Conservation (phyloP, 2,888 invertebrate species). For the Torymus tubicola region DNA sequence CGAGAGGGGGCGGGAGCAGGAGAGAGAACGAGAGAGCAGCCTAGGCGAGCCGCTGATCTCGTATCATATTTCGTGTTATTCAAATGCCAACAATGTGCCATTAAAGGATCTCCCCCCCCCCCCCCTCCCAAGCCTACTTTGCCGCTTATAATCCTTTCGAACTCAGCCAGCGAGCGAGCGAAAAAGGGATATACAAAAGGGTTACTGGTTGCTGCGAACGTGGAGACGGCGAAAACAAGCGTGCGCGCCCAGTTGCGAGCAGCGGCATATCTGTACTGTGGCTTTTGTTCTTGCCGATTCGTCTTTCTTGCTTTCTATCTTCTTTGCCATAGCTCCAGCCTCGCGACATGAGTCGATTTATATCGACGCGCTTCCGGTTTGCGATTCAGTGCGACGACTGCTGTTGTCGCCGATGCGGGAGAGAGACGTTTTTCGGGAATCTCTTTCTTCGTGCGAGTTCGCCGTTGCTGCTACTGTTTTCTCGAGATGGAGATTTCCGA, state of each 20-base stretch:
- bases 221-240: too few species aligned
- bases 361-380: neutral
- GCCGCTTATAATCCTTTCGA: constrained; percentile 42
- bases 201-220: neutral
- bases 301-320: neutral
- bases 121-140: neutral
- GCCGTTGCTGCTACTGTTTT: too few species aligned
- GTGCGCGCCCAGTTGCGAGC: neutral
- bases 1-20: constrained; percentile 42
- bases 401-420: too few species aligned
- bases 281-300: constrained; percentile 37
- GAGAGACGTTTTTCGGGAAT: too few species aligned
- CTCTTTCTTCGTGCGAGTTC: too few species aligned
- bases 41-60: constrained; percentile 65
- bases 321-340: neutral
- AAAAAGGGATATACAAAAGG: neutral
- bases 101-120: constrained; percentile 71
- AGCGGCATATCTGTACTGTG: constrained; percentile 5
- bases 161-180: neutral
- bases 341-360: neutral
- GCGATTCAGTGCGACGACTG: too few species aligned
- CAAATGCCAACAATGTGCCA: constrained; percentile 75
- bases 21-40: constrained; percentile 54
- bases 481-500: too few species aligned
- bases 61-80: constrained; percentile 76